phyloP scores from a whole-genome alignment of 35 echinoderm and acorn worm genomes.

The Apostichopus californicus region DNA sequence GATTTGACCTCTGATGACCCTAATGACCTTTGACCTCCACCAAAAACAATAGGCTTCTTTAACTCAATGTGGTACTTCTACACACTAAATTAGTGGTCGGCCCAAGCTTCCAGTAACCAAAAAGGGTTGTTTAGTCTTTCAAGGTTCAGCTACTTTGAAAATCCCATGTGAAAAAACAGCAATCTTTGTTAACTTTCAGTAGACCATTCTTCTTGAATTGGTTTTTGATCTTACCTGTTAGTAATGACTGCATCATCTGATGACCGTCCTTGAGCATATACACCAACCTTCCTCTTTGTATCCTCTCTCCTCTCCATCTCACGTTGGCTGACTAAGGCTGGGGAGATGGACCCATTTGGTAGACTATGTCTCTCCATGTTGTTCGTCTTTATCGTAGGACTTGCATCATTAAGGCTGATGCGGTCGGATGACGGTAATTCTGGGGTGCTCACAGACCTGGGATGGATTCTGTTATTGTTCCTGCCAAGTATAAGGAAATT shows the following conservation, averaged over 20 bases:
- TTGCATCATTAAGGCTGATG: slow-evolving; percentile 10
- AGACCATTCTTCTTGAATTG: no score
- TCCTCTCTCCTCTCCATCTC: slow-evolving; percentile 21
- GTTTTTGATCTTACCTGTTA: not conserved
- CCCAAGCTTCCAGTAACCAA: no score
- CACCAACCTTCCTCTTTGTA: slow-evolving; percentile 12
- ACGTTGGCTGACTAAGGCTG: slow-evolving; percentile 10
- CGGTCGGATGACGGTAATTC: slow-evolving; percentile 68
- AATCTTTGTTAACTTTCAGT: no score
- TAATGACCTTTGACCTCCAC: no score
- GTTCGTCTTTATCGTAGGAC: not conserved
- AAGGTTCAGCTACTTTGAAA: no score
- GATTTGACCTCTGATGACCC: no score
- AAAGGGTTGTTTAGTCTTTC: not conserved
- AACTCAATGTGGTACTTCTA: no score
- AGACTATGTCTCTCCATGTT: slow-evolving; percentile 26
- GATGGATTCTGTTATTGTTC: slow-evolving; percentile 52
- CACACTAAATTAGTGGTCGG: no score
- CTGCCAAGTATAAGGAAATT: not conserved
- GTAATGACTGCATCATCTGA: slow-evolving; percentile 40
- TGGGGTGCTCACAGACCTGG: slow-evolving; percentile 77
- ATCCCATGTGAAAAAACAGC: no score
- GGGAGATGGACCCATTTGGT: slow-evolving; percentile 37
- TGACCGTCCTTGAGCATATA: not conserved
- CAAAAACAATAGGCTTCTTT: no score